Percentiles rank a stretch among this genome's conserved stretches.
phyloP scores from a whole-genome alignment of 2,797 vertebrate genomes.

The Champsocephalus esox region DNA sequence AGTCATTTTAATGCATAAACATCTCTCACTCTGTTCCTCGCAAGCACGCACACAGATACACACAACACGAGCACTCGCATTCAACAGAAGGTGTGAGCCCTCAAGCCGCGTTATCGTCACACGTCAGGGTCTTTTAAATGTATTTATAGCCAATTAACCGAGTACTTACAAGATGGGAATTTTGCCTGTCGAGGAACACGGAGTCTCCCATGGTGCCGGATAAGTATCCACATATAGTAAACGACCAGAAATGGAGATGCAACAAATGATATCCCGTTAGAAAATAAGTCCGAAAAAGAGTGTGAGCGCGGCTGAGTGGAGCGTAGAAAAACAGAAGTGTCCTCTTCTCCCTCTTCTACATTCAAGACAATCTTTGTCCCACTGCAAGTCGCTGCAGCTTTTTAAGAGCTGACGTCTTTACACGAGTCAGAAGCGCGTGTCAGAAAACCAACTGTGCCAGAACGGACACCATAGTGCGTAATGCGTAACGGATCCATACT shows the following conservation, averaged over 20 bases:
- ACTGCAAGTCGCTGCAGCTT: neutral
- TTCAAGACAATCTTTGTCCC: neutral
- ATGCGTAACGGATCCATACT: slow-evolving; percentile 77
- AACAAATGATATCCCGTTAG: slow-evolving; percentile 50
- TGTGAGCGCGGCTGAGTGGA: slow-evolving; percentile 15
- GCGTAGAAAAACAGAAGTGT: slow-evolving; percentile 13
- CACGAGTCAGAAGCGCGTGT: slow-evolving; percentile 46
- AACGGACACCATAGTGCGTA: slow-evolving; percentile 60
- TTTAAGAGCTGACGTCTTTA: slow-evolving; percentile 28
- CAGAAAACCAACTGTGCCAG: slow-evolving; percentile 47
- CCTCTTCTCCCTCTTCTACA: slow-evolving; percentile 27
- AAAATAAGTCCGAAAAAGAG: slow-evolving; percentile 34
- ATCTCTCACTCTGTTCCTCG: slow-evolving; percentile 6
- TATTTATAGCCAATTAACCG: slow-evolving; percentile 29
- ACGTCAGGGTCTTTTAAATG: neutral
- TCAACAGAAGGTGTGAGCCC: slow-evolving; percentile 16
- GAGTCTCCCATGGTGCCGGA: slow-evolving; percentile 82
- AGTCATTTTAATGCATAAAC: slow-evolving; percentile 6
- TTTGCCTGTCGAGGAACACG: slow-evolving; percentile 86
- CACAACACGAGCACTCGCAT: neutral
- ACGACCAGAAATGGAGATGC: slow-evolving; percentile 26
- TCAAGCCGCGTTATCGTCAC: neutral
- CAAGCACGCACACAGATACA: neutral
- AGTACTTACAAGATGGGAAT: slow-evolving; percentile 84
- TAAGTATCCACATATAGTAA: slow-evolving; percentile 79